Evolutionary conservation across 37 sponge, comb jelly and placozoan genomes (phyloP).

Genomic region (Mnemiopsis leidyi): DNA sequence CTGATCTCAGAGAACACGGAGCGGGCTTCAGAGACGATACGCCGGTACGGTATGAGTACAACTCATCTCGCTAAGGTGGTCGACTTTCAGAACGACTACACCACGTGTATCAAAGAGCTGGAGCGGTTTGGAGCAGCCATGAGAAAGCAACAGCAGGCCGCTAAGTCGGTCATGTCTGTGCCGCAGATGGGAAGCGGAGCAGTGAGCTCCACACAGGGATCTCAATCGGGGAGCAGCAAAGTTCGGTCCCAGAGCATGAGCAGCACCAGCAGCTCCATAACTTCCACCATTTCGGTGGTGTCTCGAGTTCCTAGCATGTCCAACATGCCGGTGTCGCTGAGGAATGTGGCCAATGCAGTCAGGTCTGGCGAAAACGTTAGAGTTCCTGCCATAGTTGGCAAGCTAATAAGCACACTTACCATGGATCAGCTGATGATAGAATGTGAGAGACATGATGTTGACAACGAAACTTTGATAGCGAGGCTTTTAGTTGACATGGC

Average conservation of each 20-base stretch:
- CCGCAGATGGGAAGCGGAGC: not conserved
- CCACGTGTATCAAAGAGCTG: constrained; percentile 20
- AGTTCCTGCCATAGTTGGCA: constrained; percentile 48
- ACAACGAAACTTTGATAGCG: constrained; percentile 28
- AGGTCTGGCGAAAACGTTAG: constrained; percentile 1
- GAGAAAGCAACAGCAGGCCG: constrained; percentile 6
- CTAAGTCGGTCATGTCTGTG: not conserved
- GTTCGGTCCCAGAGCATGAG: not conserved
- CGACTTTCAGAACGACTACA: constrained; percentile 48
- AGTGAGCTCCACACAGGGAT: not conserved
- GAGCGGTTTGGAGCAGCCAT: constrained; percentile 32
- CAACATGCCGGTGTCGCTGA: not conserved
- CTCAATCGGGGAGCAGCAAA: not conserved
- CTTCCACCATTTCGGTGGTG: not conserved
- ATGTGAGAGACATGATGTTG: constrained; percentile 4
- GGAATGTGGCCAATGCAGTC: constrained; percentile 34
- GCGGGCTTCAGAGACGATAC: not conserved
- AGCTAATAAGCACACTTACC: constrained; percentile 41
- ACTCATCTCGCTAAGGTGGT: constrained; percentile 42
- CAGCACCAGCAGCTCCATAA: constrained; percentile 52
- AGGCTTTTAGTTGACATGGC: constrained; percentile 29
- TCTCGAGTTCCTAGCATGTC: not conserved
- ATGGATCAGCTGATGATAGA: constrained; percentile 57
- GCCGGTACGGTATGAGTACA: constrained; percentile 29
- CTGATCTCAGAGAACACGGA: constrained; percentile 19